Base-by-base conservation (phyloP, 2,888 invertebrate genomes). In the Eumacrocentrus americanus region DNA sequence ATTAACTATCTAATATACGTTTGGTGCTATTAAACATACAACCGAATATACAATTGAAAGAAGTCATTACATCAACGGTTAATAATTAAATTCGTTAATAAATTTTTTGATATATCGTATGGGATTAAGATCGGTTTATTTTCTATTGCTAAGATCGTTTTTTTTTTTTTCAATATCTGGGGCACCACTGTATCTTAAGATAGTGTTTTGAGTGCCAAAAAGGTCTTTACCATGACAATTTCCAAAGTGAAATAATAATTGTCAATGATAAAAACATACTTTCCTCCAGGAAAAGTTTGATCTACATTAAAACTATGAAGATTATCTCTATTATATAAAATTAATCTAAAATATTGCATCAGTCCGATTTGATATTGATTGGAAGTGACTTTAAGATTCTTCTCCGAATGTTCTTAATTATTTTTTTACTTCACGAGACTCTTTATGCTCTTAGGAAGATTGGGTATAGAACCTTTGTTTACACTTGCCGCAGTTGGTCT, bases 401-500 rank as follows among this genome's bases (percentile, higher is more conserved):
- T 9, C 11, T 16, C 22, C 9, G n/a, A n/a, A 25, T 22, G 20
- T 34, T 14, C 18, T n/a, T 34, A 7, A 6, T n/a, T 18, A 5
- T 7, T 52, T 51, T 35, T 34, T 64, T 64, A 72, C 63, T 78
- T 78, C 25, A 79, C 72, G 67, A 74, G 69, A 54, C 72, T 72
- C 64, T 79, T 80, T 47, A 80, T 75, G 61, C 76, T 78, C 55
- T 75, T 79, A 6, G 80, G 78, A 42, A 81, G 72, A 61, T 77
- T 81, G 23, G 77, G 70, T 52, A 73, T 73, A 18, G 79, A 82
- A 67, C 85, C 87, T 78, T 92, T 91, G 52, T 92, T 92, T 25
- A 89, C 86, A 66, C 93, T 94, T 7, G 94, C 89, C 22, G 93
- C 89, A 0, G 94, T 94, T 1, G 94, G 94, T 72, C 92, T 86